Percentiles rank a stretch among this genome's conserved stretches.
phyloP scores from a whole-genome alignment of 2,888 invertebrate genomes.

The Ditylenchus weischeri region DNA sequence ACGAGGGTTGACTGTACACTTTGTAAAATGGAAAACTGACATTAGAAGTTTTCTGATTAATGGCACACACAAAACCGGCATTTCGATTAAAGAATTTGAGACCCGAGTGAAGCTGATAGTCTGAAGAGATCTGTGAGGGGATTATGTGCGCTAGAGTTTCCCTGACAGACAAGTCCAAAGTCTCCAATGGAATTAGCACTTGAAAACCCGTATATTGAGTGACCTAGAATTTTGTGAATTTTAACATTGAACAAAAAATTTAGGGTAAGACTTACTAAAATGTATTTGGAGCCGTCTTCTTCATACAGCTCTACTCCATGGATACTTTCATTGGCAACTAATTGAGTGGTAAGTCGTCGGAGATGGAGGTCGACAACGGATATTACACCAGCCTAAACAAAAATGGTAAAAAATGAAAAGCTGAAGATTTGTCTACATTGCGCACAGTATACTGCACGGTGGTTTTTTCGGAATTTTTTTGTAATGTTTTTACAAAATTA shows the following conservation, averaged over 20 bases:
- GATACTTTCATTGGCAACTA: constrained; percentile 32
- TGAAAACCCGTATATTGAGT: constrained; percentile 47
- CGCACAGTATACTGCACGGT: no score
- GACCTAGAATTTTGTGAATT: constrained; percentile 28
- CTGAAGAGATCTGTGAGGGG: constrained; percentile 34
- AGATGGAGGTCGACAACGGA: constrained; percentile 27
- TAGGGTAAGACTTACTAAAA: constrained; percentile 34
- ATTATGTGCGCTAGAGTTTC: constrained; percentile 47
- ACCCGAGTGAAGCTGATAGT: constrained; percentile 5
- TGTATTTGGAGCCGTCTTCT: constrained; percentile 35
- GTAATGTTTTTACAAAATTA: no score
- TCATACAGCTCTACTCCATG: constrained; percentile 40
- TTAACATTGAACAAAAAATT: background rate
- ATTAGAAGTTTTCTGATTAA: constrained; percentile 10
- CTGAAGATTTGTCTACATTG: no score
- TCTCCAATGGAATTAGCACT: constrained; percentile 50
- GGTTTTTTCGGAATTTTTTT: no score
- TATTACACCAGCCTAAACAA: constrained; percentile 26
- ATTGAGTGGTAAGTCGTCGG: constrained; percentile 8
- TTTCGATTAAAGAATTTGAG: constrained; percentile 8
- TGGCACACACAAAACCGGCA: constrained; percentile 10
- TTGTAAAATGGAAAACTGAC: background rate
- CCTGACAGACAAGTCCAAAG: constrained; percentile 38
- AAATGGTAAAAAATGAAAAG: no score
- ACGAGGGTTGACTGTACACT: no score